Conservation (phyloP, 2,888 invertebrate species). For the Drosophila paramelanica region DNA sequence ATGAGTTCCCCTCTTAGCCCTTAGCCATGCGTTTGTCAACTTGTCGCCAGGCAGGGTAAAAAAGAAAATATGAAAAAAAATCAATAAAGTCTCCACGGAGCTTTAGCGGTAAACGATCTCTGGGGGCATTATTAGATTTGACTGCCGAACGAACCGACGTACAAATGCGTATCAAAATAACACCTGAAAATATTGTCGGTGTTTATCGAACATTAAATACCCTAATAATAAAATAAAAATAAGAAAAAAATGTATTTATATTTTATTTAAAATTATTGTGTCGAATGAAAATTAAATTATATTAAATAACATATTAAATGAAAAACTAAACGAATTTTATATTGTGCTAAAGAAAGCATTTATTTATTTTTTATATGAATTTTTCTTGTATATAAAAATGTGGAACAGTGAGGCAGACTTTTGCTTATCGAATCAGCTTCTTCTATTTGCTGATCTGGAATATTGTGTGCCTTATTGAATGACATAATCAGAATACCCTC, state of each 20-base stretch:
- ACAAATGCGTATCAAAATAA: neutral
- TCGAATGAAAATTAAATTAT: no score
- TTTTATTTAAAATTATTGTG: no score
- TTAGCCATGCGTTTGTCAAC: slow-evolving; percentile 11
- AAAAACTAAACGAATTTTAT: no score
- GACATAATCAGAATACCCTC: neutral
- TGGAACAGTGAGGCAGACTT: no score
- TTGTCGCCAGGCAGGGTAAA: slow-evolving; percentile 40
- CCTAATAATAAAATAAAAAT: neutral
- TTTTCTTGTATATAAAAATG: no score
- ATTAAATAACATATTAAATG: no score
- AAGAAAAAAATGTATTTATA: no score
- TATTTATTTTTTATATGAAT: no score
- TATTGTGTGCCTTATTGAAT: neutral
- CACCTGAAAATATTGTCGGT: neutral
- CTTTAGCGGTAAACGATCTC: slow-evolving; percentile 62
- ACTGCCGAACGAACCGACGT: slow-evolving; percentile 10
- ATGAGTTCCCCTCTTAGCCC: neutral
- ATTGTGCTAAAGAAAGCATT: no score
- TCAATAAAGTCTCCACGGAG: slow-evolving; percentile 74
- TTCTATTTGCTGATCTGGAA: neutral
- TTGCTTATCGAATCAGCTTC: neutral
- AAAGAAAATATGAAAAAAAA: slow-evolving; percentile 8
- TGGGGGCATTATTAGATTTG: slow-evolving; percentile 67
- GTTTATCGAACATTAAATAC: neutral